Percentiles rank a stretch among this genome's conserved stretches.
These are phyloP conservation scores for Drosophila mimetica DNA, from an alignment of 2,888 invertebrate genomes.

Conservation along the genomic window DNA sequence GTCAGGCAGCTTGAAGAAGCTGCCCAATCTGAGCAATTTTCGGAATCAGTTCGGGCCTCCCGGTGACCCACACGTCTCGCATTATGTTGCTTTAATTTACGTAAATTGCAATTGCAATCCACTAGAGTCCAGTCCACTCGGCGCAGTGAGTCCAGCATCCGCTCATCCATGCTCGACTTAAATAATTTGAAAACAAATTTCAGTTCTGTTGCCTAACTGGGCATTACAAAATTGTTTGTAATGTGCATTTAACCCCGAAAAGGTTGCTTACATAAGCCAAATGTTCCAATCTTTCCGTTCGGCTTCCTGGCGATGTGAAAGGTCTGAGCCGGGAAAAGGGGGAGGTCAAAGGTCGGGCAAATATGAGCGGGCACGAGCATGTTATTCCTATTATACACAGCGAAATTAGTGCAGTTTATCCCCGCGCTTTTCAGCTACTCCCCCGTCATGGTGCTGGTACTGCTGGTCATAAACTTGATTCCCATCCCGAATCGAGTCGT, in stretches of 20 bases:
- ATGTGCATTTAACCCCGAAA: constrained; percentile 71
- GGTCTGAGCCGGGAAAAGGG: neutral
- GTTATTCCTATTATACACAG: constrained; percentile 58
- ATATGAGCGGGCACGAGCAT: constrained; percentile 74
- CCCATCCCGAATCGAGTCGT: constrained; percentile 54
- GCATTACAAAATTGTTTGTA: constrained; percentile 72
- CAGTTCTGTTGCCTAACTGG: constrained; percentile 70
- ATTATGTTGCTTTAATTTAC: constrained; percentile 75
- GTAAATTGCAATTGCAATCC: constrained; percentile 63
- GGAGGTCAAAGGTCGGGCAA: constrained; percentile 65
- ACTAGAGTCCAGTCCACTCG: neutral
- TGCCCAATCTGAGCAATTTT: constrained; percentile 61
- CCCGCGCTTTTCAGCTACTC: constrained; percentile 8
- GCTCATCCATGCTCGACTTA: constrained; percentile 67
- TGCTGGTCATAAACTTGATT: constrained; percentile 56
- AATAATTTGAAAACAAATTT: constrained; percentile 78
- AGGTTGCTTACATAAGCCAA: constrained; percentile 31
- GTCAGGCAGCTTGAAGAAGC: constrained; percentile 50
- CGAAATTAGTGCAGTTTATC: constrained; percentile 68
- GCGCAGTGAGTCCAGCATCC: constrained; percentile 15
- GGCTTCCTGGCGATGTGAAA: constrained; percentile 20
- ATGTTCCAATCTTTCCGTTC: constrained; percentile 24
- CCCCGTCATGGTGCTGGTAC: constrained; percentile 12
- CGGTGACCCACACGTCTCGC: constrained; percentile 69
- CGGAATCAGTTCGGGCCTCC: constrained; percentile 48